A percentile compares a stretch with the other conserved stretches of the same genome.
These are phyloP conservation scores for Apteryx mantelli DNA, from an alignment of 2,113 vertebrate species.

Conservation along the genomic window DNA sequence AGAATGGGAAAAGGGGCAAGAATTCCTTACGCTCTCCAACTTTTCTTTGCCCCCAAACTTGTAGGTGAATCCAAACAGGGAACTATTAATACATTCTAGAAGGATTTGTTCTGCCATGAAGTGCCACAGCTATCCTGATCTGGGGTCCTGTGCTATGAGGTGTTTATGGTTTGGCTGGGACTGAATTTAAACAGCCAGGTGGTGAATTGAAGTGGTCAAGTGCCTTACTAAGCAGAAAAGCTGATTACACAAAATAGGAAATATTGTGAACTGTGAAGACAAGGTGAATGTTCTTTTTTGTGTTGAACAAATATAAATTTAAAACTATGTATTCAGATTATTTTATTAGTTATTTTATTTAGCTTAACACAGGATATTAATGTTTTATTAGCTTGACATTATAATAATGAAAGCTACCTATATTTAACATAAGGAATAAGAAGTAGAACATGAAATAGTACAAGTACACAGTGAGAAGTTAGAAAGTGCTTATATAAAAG, in stretches of 20 bases:
- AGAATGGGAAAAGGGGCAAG: neutral
- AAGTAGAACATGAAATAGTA: neutral
- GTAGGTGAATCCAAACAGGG: neutral
- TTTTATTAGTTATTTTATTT: neutral
- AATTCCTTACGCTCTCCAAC: neutral
- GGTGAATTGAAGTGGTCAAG: neutral
- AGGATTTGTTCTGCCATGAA: neutral
- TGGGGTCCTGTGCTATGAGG: neutral
- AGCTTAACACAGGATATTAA: neutral
- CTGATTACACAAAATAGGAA: neutral
- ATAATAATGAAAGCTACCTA: neutral
- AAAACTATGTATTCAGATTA: neutral
- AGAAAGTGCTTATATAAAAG: neutral
- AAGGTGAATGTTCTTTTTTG: neutral
- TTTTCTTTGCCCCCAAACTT: neutral
- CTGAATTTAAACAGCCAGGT: neutral
- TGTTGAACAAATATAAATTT: neutral
- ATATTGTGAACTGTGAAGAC: neutral
- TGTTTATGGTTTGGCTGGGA: neutral
- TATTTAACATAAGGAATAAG: neutral
- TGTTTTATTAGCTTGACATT: neutral
- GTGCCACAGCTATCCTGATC: neutral
- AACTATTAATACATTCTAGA: neutral
- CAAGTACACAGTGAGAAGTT: neutral
- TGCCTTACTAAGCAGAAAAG: neutral